These are phyloP conservation scores for Arion vulgaris DNA, from an alignment of 1,140 invertebrate genomes.

Conservation along the genomic window DNA sequence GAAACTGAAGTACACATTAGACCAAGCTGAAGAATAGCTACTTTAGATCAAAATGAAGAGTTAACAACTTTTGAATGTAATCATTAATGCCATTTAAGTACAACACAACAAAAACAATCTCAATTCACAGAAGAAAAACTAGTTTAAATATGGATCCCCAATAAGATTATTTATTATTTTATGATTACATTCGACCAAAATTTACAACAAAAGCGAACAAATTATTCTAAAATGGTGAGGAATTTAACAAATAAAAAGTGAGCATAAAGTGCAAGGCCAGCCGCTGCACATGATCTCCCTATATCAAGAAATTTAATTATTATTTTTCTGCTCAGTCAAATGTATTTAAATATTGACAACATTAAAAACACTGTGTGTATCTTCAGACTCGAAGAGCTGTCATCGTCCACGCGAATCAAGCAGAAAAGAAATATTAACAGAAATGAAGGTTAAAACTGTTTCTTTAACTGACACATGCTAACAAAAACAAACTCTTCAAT, in stretches of 20 bases:
- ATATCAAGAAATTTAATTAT: not conserved
- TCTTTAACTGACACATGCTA: not conserved
- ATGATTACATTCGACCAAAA: not conserved
- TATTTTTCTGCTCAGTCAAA: not conserved
- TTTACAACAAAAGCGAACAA: not conserved
- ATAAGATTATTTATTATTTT: not conserved
- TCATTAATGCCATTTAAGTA: not conserved
- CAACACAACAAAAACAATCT: not conserved
- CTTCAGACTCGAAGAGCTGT: not conserved
- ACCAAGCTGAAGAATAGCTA: too few species aligned
- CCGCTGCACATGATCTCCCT: not conserved
- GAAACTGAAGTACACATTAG: too few species aligned
- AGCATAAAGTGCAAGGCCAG: not conserved
- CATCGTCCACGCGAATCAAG: not conserved
- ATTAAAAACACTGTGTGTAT: not conserved
- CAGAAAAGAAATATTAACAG: not conserved
- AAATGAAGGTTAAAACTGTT: not conserved
- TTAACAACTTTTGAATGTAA: not conserved
- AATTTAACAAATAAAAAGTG: not conserved
- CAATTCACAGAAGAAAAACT: not conserved
- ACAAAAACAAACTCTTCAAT: not conserved
- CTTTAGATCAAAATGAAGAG: too few species aligned
- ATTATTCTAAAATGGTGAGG: not conserved
- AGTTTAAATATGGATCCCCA: not conserved
- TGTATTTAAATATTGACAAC: not conserved